Evolutionary conservation across 2,888 invertebrate genomes (phyloP).

Genomic region (Archaeoteleia sp.): DNA sequence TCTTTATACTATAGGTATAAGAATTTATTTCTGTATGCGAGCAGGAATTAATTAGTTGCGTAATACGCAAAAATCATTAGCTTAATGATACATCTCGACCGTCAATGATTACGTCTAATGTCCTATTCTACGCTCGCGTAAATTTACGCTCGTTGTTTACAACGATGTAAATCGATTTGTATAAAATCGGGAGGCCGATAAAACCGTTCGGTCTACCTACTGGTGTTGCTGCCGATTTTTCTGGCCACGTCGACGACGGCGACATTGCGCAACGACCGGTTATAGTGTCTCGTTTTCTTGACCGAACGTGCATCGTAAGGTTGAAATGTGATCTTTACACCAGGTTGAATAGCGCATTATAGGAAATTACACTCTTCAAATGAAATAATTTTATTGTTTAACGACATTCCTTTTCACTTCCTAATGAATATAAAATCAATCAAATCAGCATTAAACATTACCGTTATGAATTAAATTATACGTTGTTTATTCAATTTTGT

Average conservation of each 20-base stretch:
- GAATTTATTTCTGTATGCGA: too few relatives aligned
- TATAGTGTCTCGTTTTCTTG: conserved; percentile 38
- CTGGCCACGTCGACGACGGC: background rate
- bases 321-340: background rate
- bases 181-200: conserved; percentile 35
- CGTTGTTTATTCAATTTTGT: too few relatives aligned
- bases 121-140: conserved; percentile 19
- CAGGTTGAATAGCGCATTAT: background rate
- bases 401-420: too few relatives aligned
- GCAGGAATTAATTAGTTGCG: conserved; percentile 5
- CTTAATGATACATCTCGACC: conserved; percentile 8
- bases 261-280: conserved; percentile 57
- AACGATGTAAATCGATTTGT: conserved; percentile 36
- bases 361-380: background rate
- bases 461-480: too few relatives aligned
- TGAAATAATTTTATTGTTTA: background rate
- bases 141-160: conserved; percentile 18
- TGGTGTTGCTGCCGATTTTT: conserved; percentile 20
- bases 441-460: too few relatives aligned
- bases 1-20: too few relatives aligned
- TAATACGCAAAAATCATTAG: conserved; percentile 13
- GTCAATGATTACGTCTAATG: conserved; percentile 17
- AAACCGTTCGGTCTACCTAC: conserved; percentile 26
- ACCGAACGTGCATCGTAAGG: background rate
- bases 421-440: too few relatives aligned